phyloP scores from a whole-genome alignment of 2,797 vertebrate genomes.

The Rhinichthys osculus region DNA sequence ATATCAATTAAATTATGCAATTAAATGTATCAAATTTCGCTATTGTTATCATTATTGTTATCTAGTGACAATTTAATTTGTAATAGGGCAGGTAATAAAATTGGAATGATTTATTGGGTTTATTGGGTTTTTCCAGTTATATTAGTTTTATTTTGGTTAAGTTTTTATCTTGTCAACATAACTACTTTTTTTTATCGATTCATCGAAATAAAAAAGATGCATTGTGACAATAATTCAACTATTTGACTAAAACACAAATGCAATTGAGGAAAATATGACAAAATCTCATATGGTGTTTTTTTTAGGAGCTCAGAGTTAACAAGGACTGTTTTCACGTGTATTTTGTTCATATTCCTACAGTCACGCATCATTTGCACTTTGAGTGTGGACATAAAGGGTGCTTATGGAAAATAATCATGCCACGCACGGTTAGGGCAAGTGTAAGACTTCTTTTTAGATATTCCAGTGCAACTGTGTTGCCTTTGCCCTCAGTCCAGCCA shows the following conservation, averaged over 20 bases:
- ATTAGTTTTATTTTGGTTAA: neutral
- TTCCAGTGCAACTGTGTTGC: neutral
- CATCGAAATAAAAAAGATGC: neutral
- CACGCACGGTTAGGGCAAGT: neutral
- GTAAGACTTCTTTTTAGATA: neutral
- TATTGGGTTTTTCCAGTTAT: neutral
- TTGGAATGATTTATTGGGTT: neutral
- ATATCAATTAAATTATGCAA: neutral
- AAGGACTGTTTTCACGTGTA: neutral
- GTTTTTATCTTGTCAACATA: no score
- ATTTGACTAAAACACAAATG: neutral
- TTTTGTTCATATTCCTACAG: neutral
- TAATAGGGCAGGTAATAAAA: neutral
- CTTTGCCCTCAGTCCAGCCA: neutral
- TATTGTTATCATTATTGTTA: neutral
- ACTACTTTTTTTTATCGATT: neutral
- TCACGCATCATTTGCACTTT: neutral
- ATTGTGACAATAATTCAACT: neutral
- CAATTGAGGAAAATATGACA: neutral
- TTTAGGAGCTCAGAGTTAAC: neutral
- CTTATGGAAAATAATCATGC: neutral
- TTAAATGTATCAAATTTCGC: no score
- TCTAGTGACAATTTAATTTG: neutral
- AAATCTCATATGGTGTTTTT: no score
- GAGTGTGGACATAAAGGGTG: neutral